Evolutionary conservation across 1,140 invertebrate genomes (phyloP).

Genomic region (Anadara kagoshimensis): DNA sequence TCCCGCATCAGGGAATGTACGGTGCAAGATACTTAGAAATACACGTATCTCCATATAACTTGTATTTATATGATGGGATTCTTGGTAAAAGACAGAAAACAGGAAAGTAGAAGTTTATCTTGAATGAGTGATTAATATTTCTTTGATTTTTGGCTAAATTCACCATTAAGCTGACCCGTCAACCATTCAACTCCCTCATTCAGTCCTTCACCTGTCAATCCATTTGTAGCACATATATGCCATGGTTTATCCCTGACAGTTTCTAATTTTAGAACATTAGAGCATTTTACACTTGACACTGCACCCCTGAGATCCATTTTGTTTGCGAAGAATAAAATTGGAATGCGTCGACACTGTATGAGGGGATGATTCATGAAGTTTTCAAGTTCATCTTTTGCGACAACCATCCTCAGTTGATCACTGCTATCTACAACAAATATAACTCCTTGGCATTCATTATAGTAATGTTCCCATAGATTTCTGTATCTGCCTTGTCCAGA

Average conservation of each 20-base stretch:
- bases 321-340: constrained; percentile 96
- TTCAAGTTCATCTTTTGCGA: constrained; percentile 90
- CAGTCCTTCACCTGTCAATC: constrained; percentile 92
- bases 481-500: constrained; percentile 96
- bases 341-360: constrained; percentile 83
- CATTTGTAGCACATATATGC: constrained; percentile 96
- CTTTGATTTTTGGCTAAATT: too few relatives aligned
- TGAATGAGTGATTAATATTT: too few relatives aligned
- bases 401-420: constrained; percentile 91
- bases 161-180: constrained; percentile 83
- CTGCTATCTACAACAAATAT: constrained; percentile 98
- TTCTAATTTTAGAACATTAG: constrained; percentile 84
- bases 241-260: constrained; percentile 92
- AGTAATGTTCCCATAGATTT: constrained; percentile 98
- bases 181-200: constrained; percentile 97
- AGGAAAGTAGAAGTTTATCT: too few relatives aligned
- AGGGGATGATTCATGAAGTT: constrained; percentile 92
- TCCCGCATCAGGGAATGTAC: too few relatives aligned
- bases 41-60: too few relatives aligned
- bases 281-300: constrained; percentile 91
- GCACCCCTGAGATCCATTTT: constrained; percentile 95
- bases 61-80: too few relatives aligned
- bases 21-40: too few relatives aligned
- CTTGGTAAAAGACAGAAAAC: too few relatives aligned
- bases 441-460: constrained; percentile 92